A percentile compares a stretch with the other conserved stretches of the same genome.
Evolutionary conservation across 2,113 vertebrate genomes (phyloP).

Genomic region (Cebidichthys violaceus): DNA sequence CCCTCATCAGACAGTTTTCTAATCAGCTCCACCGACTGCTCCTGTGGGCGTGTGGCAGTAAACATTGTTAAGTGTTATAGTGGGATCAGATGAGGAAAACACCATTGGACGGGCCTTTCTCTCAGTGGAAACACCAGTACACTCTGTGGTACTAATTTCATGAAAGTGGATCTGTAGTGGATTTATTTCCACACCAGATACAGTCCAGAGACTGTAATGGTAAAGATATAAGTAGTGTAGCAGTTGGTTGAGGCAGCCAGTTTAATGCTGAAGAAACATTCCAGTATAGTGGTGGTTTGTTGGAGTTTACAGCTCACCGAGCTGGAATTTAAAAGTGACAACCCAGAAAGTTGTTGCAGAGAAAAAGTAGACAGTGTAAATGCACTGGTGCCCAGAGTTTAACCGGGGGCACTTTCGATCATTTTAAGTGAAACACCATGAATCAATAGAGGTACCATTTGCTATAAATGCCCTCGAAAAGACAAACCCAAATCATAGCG

Average conservation of each 20-base stretch:
- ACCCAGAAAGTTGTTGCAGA: neutral
- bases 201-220: neutral
- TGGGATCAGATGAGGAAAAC: conserved; percentile 14
- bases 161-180: conserved; percentile 1
- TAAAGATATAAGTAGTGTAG: neutral
- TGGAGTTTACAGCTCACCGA: too few relatives aligned
- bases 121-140: neutral
- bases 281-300: neutral
- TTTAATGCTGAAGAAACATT: neutral
- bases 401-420: neutral
- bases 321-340: conserved; percentile 2
- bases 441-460: too few relatives aligned
- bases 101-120: conserved; percentile 16
- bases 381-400: neutral
- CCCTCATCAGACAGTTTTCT: conserved; percentile 57
- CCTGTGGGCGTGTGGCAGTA: conserved; percentile 28
- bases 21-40: conserved; percentile 56
- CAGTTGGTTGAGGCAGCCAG: neutral
- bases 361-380: neutral
- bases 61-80: conserved; percentile 24
- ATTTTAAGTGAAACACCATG: too few relatives aligned
- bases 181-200: conserved; percentile 21
- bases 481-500: too few relatives aligned
- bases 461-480: too few relatives aligned
- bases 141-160: conserved; percentile 9